phyloP scores from a whole-genome alignment of 2,113 vertebrate species.

The Percina caprodes region DNA sequence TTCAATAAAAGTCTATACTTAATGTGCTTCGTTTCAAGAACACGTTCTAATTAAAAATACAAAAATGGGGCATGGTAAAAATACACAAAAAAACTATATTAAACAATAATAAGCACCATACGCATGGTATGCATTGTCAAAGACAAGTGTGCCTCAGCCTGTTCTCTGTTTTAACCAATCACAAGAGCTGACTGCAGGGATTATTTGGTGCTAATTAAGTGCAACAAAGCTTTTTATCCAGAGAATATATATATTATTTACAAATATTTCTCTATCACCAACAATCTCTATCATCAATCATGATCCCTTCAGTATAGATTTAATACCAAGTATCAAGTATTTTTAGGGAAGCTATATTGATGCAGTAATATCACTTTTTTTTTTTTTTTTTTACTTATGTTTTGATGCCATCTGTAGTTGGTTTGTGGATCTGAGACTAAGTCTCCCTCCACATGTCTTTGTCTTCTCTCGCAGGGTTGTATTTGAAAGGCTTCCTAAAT shows the following conservation, averaged over 20 bases:
- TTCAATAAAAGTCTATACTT: background rate
- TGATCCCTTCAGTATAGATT: background rate
- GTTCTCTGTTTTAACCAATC: background rate
- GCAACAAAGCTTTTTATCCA: background rate
- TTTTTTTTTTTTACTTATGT: background rate
- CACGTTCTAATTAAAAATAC: background rate
- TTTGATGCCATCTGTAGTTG: conserved; percentile 24
- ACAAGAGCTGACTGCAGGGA: background rate
- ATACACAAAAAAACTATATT: too few species aligned
- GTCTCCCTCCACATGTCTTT: conserved; percentile 20
- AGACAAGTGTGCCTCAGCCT: too few species aligned
- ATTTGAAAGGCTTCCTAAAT: conserved; percentile 39
- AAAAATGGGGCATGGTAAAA: background rate
- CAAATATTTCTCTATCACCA: background rate
- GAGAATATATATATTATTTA: background rate
- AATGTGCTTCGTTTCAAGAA: background rate
- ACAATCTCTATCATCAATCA: background rate
- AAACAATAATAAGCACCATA: too few species aligned
- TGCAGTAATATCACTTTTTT: background rate
- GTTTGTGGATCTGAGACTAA: background rate
- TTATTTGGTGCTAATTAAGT: background rate
- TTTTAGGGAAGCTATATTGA: background rate
- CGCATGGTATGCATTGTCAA: too few species aligned
- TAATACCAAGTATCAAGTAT: background rate
- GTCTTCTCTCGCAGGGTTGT: conserved; percentile 19